A percentile compares a stretch with the other conserved stretches of the same genome.
phyloP scores from a whole-genome alignment of 2,797 vertebrate species.

The Aselliscus stoliczkanus region DNA sequence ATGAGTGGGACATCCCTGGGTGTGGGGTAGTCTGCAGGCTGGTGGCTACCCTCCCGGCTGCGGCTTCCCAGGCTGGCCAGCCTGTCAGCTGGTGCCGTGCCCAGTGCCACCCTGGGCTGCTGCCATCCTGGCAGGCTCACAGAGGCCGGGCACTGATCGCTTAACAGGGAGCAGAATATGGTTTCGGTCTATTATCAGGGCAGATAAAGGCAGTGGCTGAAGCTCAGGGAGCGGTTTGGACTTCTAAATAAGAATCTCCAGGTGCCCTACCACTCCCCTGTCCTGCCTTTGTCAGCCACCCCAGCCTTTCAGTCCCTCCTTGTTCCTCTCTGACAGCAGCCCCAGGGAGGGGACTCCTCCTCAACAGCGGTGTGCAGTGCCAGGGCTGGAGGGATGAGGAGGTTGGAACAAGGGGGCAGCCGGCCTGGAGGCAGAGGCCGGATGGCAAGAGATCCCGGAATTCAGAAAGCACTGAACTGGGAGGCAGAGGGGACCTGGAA shows the following conservation, averaged over 20 bases:
- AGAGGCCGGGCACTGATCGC: neutral
- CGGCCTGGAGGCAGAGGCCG: neutral
- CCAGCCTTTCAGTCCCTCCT: constrained; percentile 15
- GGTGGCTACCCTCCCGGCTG: neutral
- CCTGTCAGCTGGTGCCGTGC: neutral
- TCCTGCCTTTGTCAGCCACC: constrained; percentile 55
- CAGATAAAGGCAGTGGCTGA: constrained; percentile 60
- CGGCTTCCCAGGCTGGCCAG: neutral
- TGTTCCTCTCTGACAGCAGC: constrained; percentile 62
- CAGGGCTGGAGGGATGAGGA: neutral
- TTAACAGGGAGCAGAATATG: neutral
- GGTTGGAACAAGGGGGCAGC: neutral
- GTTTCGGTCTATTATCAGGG: constrained; percentile 69
- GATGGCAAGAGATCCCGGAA: neutral
- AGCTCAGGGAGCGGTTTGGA: neutral
- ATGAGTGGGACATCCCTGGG: neutral
- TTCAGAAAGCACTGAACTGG: neutral
- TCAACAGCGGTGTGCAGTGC: neutral
- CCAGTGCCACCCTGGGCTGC: neutral
- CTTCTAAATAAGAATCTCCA: constrained; percentile 39
- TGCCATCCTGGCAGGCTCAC: constrained; percentile 13
- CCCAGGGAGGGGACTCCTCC: neutral
- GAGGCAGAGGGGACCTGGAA: neutral
- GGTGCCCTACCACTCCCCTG: constrained; percentile 22
- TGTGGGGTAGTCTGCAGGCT: neutral